Evolutionary conservation across 2,113 vertebrate species (phyloP).

Genomic region (Petaurus breviceps): DNA sequence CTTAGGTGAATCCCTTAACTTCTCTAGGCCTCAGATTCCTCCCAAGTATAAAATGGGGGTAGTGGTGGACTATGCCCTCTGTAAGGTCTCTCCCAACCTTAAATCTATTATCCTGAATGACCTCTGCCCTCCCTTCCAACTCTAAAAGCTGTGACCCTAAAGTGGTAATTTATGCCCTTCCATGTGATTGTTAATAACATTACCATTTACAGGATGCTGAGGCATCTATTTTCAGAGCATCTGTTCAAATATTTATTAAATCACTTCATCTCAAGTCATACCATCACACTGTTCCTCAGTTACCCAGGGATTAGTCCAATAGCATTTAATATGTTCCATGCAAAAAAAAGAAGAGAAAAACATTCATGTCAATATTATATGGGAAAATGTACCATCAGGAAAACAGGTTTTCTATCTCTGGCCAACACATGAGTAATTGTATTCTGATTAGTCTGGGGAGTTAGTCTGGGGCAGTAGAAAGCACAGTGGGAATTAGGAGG

Average conservation of each 20-base stretch:
- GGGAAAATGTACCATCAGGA: background rate
- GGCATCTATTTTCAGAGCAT: slow-evolving; percentile 63
- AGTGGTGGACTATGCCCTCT: background rate
- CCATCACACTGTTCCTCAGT: slow-evolving; percentile 48
- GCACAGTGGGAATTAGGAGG: too few relatives aligned
- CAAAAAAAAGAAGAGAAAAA: background rate
- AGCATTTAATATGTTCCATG: background rate
- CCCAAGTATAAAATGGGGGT: too few relatives aligned
- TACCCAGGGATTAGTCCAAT: slow-evolving; percentile 21
- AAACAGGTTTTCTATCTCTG: background rate
- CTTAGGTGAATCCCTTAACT: background rate
- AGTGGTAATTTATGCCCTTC: background rate
- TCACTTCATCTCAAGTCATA: slow-evolving; percentile 76
- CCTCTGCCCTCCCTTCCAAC: background rate
- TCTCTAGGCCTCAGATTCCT: too few relatives aligned
- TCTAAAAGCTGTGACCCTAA: background rate
- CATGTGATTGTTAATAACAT: background rate
- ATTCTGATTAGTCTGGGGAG: too few relatives aligned
- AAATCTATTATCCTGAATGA: too few relatives aligned
- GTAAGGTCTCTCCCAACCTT: background rate
- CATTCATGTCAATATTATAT: background rate
- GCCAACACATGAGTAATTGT: too few relatives aligned
- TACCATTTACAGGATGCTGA: background rate
- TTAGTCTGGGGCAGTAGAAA: too few relatives aligned
- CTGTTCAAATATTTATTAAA: slow-evolving; percentile 82